phyloP scores from a whole-genome alignment of 2,113 vertebrate genomes.

The Bufo gargarizans region DNA sequence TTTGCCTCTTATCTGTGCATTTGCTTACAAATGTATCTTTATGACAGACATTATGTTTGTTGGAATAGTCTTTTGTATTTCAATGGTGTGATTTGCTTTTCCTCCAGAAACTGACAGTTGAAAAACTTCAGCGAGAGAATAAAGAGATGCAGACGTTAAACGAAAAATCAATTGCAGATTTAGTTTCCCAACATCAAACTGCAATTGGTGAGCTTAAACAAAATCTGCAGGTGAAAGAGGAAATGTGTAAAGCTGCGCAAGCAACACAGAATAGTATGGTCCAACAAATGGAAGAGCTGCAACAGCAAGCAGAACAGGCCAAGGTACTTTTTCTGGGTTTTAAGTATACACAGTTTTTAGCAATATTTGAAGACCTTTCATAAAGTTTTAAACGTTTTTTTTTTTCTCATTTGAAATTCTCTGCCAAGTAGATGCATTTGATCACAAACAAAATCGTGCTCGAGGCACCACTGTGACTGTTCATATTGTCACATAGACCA shows the following conservation, averaged over 20 bases:
- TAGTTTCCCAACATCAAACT: constrained; percentile 71
- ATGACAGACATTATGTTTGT: neutral
- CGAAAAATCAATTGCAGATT: constrained; percentile 72
- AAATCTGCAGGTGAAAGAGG: constrained; percentile 69
- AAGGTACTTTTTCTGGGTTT: constrained; percentile 68
- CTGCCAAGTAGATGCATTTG: no score
- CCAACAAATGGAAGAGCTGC: constrained; percentile 77
- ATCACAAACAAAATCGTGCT: no score
- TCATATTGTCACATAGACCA: neutral
- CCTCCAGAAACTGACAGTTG: constrained; percentile 71
- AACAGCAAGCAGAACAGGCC: constrained; percentile 78
- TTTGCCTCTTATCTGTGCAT: no score
- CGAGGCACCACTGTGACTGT: neutral
- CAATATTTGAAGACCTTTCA: neutral
- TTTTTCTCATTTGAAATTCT: neutral
- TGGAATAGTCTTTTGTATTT: neutral
- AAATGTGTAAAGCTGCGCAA: constrained; percentile 70
- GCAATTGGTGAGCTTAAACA: constrained; percentile 70
- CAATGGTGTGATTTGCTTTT: neutral
- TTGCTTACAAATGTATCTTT: no score
- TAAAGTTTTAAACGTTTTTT: neutral
- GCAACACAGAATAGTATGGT: constrained; percentile 72
- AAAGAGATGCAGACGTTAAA: constrained; percentile 78
- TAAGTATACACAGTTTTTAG: no score
- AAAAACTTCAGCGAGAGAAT: constrained; percentile 67